These are phyloP conservation scores for Falco columbarius DNA, from an alignment of 2,797 vertebrate species.

Conservation along the genomic window DNA sequence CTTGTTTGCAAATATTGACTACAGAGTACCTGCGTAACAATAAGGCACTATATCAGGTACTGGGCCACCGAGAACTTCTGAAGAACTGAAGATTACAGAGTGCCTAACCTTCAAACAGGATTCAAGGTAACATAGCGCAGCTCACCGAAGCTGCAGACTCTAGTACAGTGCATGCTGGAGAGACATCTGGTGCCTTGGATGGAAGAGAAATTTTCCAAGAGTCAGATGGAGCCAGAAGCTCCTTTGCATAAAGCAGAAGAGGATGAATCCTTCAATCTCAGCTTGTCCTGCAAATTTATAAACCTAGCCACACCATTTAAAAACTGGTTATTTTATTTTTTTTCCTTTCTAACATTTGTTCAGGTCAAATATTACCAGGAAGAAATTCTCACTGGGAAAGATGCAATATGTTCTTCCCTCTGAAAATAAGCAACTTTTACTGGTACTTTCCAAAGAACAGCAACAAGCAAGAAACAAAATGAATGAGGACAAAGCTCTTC, in stretches of 20 bases:
- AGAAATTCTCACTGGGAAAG: not conserved
- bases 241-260: not conserved
- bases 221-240: not conserved
- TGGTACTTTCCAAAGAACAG: not conserved
- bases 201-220: not conserved
- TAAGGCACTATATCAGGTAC: not conserved
- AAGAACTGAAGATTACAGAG: not conserved
- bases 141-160: not conserved
- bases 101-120: not conserved
- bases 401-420: not conserved
- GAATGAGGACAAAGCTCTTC: not conserved
- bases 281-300: not conserved
- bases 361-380: not conserved
- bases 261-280: not conserved
- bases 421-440: not conserved
- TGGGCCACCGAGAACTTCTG: not conserved
- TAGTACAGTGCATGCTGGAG: not conserved
- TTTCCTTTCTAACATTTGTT: not conserved
- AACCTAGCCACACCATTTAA: not conserved
- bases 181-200: not conserved
- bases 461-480: not conserved
- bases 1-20: not conserved
- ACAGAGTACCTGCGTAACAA: not conserved
- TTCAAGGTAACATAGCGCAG: rapidly evolving
- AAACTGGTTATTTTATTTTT: not conserved